phyloP scores from a whole-genome alignment of 2,797 vertebrate genomes.

The Discoglossus pictus region DNA sequence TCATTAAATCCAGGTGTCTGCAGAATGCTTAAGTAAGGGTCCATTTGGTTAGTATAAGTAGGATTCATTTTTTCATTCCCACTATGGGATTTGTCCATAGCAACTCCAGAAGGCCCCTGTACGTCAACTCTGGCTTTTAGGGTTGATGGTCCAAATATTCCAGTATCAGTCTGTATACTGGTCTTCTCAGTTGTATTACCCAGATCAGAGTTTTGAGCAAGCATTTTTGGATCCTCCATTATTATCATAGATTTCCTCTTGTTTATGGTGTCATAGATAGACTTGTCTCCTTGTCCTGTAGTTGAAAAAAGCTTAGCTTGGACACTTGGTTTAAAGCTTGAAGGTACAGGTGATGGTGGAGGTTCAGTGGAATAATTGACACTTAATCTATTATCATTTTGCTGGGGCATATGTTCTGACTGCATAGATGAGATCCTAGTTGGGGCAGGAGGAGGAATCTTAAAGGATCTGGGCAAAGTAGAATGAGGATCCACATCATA shows the following conservation, averaged over 20 bases:
- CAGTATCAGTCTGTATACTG: constrained; percentile 2
- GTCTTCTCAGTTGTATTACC: constrained; percentile 3
- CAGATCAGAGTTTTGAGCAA: constrained; percentile 5
- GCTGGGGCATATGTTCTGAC: constrained; percentile 53
- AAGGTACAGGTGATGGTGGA: constrained; percentile 58
- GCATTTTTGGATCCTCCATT: constrained; percentile 35
- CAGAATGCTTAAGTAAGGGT: neutral
- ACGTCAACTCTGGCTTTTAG: neutral
- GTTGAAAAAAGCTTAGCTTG: constrained; percentile 47
- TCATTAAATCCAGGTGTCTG: neutral
- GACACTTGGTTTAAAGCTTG: constrained; percentile 62
- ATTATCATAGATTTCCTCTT: constrained; percentile 46
- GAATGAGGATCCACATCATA: constrained; percentile 61
- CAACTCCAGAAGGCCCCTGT: neutral
- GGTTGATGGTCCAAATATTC: neutral
- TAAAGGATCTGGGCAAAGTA: constrained; percentile 69
- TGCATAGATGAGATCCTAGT: constrained; percentile 70
- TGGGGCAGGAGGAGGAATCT: constrained; percentile 72
- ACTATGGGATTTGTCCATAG: neutral
- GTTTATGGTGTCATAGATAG: constrained; percentile 31
- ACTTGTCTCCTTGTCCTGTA: constrained; percentile 24
- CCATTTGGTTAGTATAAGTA: neutral
- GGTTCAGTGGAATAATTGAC: constrained; percentile 49
- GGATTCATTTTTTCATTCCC: neutral
- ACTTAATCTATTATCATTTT: neutral